phyloP scores from a whole-genome alignment of 2,113 vertebrate genomes.

The Lepus timidus region DNA sequence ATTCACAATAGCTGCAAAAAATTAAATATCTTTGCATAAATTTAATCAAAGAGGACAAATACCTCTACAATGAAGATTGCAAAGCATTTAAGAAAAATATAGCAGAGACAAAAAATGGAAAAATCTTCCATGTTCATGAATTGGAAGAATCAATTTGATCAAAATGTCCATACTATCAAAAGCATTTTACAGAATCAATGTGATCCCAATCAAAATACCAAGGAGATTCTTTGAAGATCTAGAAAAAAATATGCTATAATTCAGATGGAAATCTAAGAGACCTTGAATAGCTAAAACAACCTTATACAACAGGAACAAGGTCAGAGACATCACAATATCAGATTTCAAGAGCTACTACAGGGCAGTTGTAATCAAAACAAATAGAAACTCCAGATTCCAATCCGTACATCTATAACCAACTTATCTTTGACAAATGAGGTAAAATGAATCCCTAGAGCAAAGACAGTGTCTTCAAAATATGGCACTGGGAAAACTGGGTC shows the following conservation, averaged over 20 bases:
- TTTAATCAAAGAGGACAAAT: too few species aligned
- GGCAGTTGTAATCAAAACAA: neutral
- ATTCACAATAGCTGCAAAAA: too few species aligned
- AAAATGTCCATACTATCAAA: neutral
- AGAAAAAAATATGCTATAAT: neutral
- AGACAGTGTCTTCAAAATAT: neutral
- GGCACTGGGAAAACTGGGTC: neutral
- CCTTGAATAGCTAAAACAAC: neutral
- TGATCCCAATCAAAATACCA: too few species aligned
- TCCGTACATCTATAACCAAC: neutral
- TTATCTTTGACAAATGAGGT: neutral
- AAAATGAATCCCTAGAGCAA: neutral
- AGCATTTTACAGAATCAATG: neutral
- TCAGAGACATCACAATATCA: neutral
- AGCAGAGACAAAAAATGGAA: too few species aligned
- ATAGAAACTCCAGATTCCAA: neutral
- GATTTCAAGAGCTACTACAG: neutral
- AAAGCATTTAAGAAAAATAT: neutral
- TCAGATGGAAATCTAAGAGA: neutral
- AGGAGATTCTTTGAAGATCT: neutral
- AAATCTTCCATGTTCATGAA: too few species aligned
- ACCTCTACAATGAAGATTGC: neutral
- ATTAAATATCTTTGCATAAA: too few species aligned
- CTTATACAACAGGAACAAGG: neutral
- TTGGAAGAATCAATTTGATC: too few species aligned